Conservation (phyloP, 2,113 vertebrate species). For the Leptobrachium ailaonicum region DNA sequence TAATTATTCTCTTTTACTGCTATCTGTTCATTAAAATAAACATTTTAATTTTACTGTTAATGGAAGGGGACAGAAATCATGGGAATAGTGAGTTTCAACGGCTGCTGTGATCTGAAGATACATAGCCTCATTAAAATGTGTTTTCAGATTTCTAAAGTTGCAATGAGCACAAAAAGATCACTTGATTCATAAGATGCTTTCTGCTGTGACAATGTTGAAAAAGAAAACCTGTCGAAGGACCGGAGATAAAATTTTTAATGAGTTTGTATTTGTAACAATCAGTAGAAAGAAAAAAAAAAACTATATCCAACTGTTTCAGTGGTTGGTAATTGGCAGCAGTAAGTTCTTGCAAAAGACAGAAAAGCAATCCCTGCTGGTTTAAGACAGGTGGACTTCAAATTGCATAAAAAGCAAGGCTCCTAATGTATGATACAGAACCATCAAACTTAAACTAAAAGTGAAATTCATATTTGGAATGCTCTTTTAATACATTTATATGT, state of each 20-base stretch:
- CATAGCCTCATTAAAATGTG: slow-evolving; percentile 39
- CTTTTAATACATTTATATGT: slow-evolving; percentile 42
- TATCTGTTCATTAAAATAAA: slow-evolving; percentile 34
- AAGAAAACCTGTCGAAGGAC: slow-evolving; percentile 48
- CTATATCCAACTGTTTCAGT: slow-evolving; percentile 56
- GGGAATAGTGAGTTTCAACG: slow-evolving; percentile 27
- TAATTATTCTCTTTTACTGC: background rate
- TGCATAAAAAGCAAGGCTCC: slow-evolving; percentile 62
- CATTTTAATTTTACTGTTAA: slow-evolving; percentile 43
- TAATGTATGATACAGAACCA: slow-evolving; percentile 53
- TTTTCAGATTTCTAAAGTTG: slow-evolving; percentile 40
- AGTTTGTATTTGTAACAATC: slow-evolving; percentile 60
- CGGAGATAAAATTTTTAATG: slow-evolving; percentile 61
- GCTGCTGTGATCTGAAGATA: slow-evolving; percentile 45
- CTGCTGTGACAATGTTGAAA: slow-evolving; percentile 46
- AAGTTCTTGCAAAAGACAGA: slow-evolving; percentile 54
- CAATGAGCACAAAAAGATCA: slow-evolving; percentile 46
- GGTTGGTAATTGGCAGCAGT: slow-evolving; percentile 60
- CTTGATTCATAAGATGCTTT: slow-evolving; percentile 51
- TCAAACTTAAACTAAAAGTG: slow-evolving; percentile 53
- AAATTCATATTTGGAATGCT: slow-evolving; percentile 52
- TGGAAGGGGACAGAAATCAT: slow-evolving; percentile 38
- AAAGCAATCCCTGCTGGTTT: slow-evolving; percentile 59
- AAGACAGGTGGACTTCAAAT: slow-evolving; percentile 64
- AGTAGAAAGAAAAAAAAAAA: slow-evolving; percentile 49